Conservation (phyloP, 2,113 vertebrate genomes). For the Pholis gunnellus region DNA sequence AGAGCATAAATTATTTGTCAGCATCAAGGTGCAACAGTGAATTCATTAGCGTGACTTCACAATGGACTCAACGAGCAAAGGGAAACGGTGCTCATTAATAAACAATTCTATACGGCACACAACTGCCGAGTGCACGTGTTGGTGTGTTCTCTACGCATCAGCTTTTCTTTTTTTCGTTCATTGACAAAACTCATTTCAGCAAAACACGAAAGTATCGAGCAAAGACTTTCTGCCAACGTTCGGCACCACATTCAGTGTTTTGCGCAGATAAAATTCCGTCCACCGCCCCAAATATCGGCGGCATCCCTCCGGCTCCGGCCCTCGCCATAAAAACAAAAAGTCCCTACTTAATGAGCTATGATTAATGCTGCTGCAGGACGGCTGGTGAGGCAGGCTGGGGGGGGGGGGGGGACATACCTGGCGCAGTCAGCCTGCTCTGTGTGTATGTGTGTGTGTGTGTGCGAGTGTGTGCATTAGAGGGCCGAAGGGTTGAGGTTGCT, state of each 20-base stretch:
- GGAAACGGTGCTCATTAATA: constrained; percentile 35
- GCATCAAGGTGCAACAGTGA: constrained; percentile 49
- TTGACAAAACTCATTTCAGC: neutral
- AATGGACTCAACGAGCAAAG: constrained; percentile 31
- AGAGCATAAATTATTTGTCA: constrained; percentile 38
- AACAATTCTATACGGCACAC: neutral
- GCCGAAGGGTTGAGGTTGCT: constrained; percentile 69
- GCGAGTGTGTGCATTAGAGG: constrained; percentile 36
- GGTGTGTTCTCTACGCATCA: too few relatives aligned
- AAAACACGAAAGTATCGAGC: neutral
- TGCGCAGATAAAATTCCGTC: neutral
- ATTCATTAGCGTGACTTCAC: constrained; percentile 56
- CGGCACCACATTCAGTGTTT: neutral
- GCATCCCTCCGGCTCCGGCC: neutral
- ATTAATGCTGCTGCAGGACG: constrained; percentile 64
- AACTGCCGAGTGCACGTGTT: neutral
- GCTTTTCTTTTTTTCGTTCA: too few relatives aligned
- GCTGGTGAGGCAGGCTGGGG: constrained; percentile 10
- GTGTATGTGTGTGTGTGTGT: constrained; percentile 32
- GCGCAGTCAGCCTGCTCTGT: constrained; percentile 14
- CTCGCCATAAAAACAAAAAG: constrained; percentile 62
- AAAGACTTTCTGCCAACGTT: neutral
- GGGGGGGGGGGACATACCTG: constrained; percentile 63
- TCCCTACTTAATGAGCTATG: constrained; percentile 73
- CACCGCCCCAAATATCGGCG: constrained; percentile 40